A percentile compares a stretch with the other conserved stretches of the same genome.
These are phyloP conservation scores for Dolichallabes microphthalmus DNA, from an alignment of 2,113 vertebrate genomes.

Conservation along the genomic window DNA sequence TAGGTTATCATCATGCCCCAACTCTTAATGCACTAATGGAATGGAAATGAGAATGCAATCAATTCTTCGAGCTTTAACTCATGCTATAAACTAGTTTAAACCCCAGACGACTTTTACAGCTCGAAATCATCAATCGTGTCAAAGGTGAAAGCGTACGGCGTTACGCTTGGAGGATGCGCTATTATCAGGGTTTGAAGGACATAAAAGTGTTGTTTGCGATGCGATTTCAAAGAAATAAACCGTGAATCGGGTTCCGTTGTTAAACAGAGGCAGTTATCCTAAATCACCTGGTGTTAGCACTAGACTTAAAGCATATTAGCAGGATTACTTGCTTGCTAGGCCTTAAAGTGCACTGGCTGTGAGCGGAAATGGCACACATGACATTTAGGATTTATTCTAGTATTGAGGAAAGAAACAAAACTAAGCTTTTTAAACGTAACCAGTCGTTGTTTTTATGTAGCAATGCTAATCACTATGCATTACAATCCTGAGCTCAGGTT, in stretches of 20 bases:
- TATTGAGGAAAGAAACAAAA: background rate
- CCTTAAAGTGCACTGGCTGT: background rate
- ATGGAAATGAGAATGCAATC: constrained; percentile 33
- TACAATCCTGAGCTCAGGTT: background rate
- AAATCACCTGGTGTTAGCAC: background rate
- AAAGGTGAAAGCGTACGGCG: background rate
- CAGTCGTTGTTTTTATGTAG: background rate
- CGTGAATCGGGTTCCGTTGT: background rate
- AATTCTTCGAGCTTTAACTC: constrained; percentile 19
- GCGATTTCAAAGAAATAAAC: background rate
- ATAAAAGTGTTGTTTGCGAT: background rate
- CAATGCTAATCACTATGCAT: background rate
- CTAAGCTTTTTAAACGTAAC: background rate
- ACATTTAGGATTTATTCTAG: background rate
- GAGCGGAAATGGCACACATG: background rate
- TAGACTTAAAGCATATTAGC: background rate
- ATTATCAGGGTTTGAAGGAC: background rate
- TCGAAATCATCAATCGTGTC: background rate
- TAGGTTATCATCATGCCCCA: constrained; percentile 23
- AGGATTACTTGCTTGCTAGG: background rate
- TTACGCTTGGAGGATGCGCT: too few species aligned
- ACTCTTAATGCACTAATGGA: constrained; percentile 33
- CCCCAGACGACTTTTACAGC: constrained; percentile 4
- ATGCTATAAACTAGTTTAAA: constrained; percentile 6
- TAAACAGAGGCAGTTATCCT: background rate